Evolutionary conservation across 1,140 invertebrate species (phyloP), one percentile per base, ranked within the genome.

Genomic region (Trichogramma pretiosum): DNA sequence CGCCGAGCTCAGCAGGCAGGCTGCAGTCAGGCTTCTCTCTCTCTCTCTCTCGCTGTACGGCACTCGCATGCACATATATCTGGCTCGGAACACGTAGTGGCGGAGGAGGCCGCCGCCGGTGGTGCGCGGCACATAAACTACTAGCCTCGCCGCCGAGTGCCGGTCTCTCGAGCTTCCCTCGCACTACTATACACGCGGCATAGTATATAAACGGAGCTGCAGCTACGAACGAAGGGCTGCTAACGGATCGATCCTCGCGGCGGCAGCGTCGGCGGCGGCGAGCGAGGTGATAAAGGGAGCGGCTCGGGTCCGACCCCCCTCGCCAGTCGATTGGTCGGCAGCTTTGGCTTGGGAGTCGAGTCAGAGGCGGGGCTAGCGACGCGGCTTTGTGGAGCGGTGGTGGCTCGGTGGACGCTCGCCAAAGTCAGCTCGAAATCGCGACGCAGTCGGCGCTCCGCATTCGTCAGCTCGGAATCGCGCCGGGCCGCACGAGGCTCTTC

Each of bases 181-280:
- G n/a, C n/a, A n/a, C n/a, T n/a, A n/a, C n/a, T n/a, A n/a, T n/a
- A n/a, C n/a, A n/a, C n/a, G n/a, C n/a, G n/a, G n/a, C n/a, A n/a
- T n/a, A n/a, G n/a, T n/a, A n/a, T n/a, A 55, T 52, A 53, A 50
- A 54, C 56, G 49, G 48, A 41, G 53, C 50, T 51, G 37, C 43
- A 56, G 54, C 5, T 3, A 2, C 16, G 5, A 23, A 5, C 50
- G 43, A 48, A 45, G 17, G 30, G 36, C 10, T 17, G 17, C 39
- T n/a, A 17, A 8, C 26, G 47, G 47, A 49, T 49, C 47, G 47
- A 49, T 49, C n/a, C n/a, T n/a, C n/a, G n/a, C n/a, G n/a, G n/a
- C n/a, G n/a, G n/a, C n/a, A n/a, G n/a, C n/a, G n/a, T n/a, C n/a
- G n/a, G n/a, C n/a, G n/a, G n/a, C n/a, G n/a, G n/a, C n/a, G 5